Percentiles rank a stretch among this genome's conserved stretches.
Evolutionary conservation across 2,888 invertebrate genomes (phyloP).

Genomic region (Allacma fusca): DNA sequence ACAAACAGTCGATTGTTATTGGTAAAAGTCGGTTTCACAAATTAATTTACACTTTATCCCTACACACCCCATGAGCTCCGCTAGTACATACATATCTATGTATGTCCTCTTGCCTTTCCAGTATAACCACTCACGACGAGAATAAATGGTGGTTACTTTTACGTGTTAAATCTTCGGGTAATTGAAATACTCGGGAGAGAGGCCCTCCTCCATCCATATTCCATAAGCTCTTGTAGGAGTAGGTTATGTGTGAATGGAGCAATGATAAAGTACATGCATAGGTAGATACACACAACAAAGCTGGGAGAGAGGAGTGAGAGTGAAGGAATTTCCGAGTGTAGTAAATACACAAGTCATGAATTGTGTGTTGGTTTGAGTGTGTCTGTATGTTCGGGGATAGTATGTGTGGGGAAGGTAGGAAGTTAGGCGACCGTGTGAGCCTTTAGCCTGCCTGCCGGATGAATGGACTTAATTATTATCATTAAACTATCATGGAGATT

Average conservation of each 20-base stretch:
- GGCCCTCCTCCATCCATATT: not conserved
- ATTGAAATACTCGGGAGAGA: constrained; percentile 4
- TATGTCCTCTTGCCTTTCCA: no score
- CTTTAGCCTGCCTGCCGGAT: constrained; percentile 18
- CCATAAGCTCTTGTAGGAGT: not conserved
- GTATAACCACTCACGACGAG: no score
- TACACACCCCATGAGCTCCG: not conserved
- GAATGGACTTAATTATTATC: constrained; percentile 40
- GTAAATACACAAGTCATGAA: no score
- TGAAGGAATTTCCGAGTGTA: no score
- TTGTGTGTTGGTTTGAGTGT: no score
- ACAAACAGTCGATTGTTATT: not conserved
- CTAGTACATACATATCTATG: not conserved
- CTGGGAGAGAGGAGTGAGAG: no score
- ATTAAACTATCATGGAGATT: constrained; percentile 38
- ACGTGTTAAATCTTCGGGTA: not conserved
- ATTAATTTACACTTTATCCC: constrained; percentile 20
- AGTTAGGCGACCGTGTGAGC: not conserved
- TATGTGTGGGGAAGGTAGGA: not conserved
- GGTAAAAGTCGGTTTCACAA: constrained; percentile 8
- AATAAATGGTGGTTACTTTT: not conserved
- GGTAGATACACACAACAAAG: no score
- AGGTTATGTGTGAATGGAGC: no score
- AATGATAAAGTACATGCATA: not conserved
- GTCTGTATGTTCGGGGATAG: not conserved